Base-by-base conservation (phyloP, 2,888 invertebrate species). In the Horisme vitalbata region DNA sequence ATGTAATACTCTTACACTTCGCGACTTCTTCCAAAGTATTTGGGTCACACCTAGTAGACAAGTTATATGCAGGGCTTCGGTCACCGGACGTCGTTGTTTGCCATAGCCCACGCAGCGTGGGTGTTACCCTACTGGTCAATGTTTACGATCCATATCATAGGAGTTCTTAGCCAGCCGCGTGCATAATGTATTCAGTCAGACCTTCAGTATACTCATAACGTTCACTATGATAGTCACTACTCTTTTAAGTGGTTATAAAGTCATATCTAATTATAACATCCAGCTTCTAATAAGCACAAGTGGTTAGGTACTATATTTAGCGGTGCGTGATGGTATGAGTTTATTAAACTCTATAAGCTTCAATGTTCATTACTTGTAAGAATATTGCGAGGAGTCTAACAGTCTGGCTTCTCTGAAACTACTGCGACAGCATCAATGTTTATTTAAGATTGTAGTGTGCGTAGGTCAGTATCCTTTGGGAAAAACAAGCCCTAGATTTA, bases 31-130 rank as follows among this genome's bases (percentile, higher is more conserved):
- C 30, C 45, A 46, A 56, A 44, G 44, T 57, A 58, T 67, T 65
- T 71, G 57, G 72, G 71, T 68, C 75, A 69, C 58, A 60, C 55
- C 61, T 60, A 68, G 57, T 68, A 69, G 65, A 57, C 55, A 68
- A 69, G 65, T 61, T 68, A 68, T 65, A 66, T 61, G 63, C 64
- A 67, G 68, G 67, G 71, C 73, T 63, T 57, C 69, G 71, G 63
- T 73, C 71, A 75, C 85, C 84, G 86, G 86, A 87, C 79, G 83
- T 77, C 61, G 78, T 71, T 83, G 81, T 87, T 86, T 84, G 71
- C 74, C 69, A 69, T 72, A 71, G 58, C 86, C 83, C 79, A 84
- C 82, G 75, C 78, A 35, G 38, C 46, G 56, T 54, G 48, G 56
- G 53, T 37, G 53, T 51, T 51, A 51, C 48, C 21, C 41, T 26